Conservation (phyloP, 2,888 invertebrate species). For the Cheilosia scutellata region DNA sequence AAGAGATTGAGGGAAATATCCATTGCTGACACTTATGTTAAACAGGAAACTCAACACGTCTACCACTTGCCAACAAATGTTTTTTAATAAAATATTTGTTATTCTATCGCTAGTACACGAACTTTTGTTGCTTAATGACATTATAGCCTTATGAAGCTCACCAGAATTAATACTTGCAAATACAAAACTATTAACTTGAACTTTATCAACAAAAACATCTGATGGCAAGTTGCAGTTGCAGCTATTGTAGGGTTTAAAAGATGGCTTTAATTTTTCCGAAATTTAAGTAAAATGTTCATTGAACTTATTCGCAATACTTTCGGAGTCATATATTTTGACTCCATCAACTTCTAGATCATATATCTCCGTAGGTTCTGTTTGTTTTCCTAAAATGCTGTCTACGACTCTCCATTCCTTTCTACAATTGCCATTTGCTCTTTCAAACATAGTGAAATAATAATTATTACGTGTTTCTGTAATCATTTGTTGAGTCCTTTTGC, state of each 20-base stretch:
- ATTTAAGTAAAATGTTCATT: too few species aligned
- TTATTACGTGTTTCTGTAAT: too few species aligned
- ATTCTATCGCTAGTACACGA: constrained; percentile 17
- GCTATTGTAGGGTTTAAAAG: not conserved
- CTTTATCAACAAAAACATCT: not conserved
- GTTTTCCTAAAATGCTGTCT: too few species aligned
- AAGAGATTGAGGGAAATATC: constrained; percentile 14
- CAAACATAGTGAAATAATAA: too few species aligned
- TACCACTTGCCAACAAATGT: constrained; percentile 4
- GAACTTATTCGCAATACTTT: too few species aligned
- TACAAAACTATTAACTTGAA: constrained; percentile 13
- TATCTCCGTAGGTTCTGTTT: too few species aligned
- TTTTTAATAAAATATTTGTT: constrained; percentile 15
- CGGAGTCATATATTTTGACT: too few species aligned
- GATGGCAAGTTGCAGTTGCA: not conserved
- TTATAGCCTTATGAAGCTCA: constrained; percentile 7
- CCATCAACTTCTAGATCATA: too few species aligned
- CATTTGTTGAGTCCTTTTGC: too few species aligned
- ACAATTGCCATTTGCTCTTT: too few species aligned
- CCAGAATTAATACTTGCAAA: not conserved
- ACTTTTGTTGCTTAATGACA: constrained; percentile 11
- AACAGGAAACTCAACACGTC: constrained; percentile 8
- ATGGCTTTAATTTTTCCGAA: not conserved
- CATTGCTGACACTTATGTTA: constrained; percentile 15
- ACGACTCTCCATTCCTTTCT: too few species aligned